These are phyloP conservation scores for Lordiphosa mommai DNA, from an alignment of 1,140 invertebrate genomes.

Conservation along the genomic window DNA sequence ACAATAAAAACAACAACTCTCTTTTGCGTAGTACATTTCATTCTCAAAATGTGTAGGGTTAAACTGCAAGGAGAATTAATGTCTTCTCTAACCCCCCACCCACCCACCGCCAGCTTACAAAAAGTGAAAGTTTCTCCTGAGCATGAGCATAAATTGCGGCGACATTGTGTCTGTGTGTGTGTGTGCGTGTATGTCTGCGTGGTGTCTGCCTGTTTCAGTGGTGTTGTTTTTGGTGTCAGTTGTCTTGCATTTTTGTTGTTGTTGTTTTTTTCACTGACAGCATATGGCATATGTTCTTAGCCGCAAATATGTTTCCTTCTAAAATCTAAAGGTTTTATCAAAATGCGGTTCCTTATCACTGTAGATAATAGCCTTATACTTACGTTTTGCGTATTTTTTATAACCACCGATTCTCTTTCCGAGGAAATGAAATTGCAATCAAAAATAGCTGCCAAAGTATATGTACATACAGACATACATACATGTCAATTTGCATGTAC, in stretches of 20 bases:
- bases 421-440: too few relatives aligned
- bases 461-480: background rate
- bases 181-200: slow-evolving; percentile 4
- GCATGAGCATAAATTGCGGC: slow-evolving; percentile 21
- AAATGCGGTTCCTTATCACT: slow-evolving; percentile 9
- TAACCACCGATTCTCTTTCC: too few relatives aligned
- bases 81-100: background rate
- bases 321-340: slow-evolving; percentile 7
- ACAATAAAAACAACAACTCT: background rate
- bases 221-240: slow-evolving; percentile 1
- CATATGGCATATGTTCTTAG: background rate
- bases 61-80: slow-evolving; percentile 9
- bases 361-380: background rate
- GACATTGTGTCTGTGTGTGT: slow-evolving; percentile 24
- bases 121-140: slow-evolving; percentile 61
- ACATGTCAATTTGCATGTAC: background rate
- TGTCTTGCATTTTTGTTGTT: slow-evolving; percentile 15
- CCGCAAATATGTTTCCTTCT: too few relatives aligned
- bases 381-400: background rate
- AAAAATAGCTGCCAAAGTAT: background rate
- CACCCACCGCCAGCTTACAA: background rate
- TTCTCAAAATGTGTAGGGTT: slow-evolving; percentile 32
- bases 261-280: background rate
- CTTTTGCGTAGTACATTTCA: slow-evolving; percentile 2
- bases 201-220: slow-evolving; percentile 1